phyloP scores from a whole-genome alignment of 2,797 vertebrate species.

The Gadopsis bispinosus region DNA sequence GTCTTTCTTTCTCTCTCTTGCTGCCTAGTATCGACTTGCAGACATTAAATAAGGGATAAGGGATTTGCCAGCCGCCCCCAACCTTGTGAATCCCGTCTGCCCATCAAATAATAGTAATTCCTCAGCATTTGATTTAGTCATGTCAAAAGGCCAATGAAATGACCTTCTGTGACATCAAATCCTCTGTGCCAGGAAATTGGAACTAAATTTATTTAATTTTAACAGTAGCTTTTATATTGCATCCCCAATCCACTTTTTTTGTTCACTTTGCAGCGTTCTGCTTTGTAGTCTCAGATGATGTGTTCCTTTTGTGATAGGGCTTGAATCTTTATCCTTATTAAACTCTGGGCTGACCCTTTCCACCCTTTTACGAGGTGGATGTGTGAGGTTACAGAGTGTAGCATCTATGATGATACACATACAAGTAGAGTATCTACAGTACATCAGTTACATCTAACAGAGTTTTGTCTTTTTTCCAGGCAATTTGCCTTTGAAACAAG shows the following conservation, averaged over 20 bases:
- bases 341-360: constrained; percentile 50
- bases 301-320: constrained; percentile 53
- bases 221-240: constrained; percentile 66
- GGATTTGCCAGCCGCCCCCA: constrained; percentile 60
- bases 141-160: constrained; percentile 83
- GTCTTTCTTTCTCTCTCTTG: constrained; percentile 8
- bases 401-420: constrained; percentile 24
- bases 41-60: constrained; percentile 76
- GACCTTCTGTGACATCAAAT: constrained; percentile 74
- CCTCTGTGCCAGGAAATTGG: constrained; percentile 74
- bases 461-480: background rate
- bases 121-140: constrained; percentile 78
- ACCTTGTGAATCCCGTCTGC: constrained; percentile 65
- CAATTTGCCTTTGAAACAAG: background rate
- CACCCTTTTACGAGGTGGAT: constrained; percentile 28
- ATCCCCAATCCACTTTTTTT: constrained; percentile 57
- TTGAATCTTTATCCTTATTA: constrained; percentile 59
- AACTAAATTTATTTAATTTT: constrained; percentile 77
- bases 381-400: constrained; percentile 24
- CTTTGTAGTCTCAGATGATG: constrained; percentile 67
- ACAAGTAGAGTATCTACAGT: constrained; percentile 24
- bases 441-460: constrained; percentile 20
- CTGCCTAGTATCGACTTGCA: constrained; percentile 53
- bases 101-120: constrained; percentile 76
- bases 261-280: constrained; percentile 54